Evolutionary conservation across 2,888 invertebrate species (phyloP), one percentile per base, ranked within the genome.

Genomic region (Cyclophora albipunctata): DNA sequence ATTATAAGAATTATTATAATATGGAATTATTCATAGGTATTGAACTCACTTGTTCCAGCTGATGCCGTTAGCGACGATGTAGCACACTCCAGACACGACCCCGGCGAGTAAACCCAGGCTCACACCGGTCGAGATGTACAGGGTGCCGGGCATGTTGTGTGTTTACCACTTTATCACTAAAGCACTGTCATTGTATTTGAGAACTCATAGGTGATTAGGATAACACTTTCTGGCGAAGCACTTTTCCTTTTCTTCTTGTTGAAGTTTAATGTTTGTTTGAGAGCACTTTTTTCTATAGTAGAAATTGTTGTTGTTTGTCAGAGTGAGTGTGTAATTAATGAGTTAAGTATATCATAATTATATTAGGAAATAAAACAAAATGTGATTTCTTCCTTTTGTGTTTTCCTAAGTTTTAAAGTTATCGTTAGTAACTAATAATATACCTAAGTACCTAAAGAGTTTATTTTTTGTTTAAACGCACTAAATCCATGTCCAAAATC

Each of bases 41-140:
- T 37, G 5, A 5, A 72, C 90, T 90, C 79, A 92, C 91, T 85
- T 89, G 48, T 84, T 84, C 75, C 90, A 85, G 5, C 81, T 63
- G 48, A 91, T 61, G 61, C 90, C 90, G 60, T 90, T 90, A 33
- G 91, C 84, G 57, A 92, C 73, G 48, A 92, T 79, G 64, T 92
- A 93, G 76, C 91, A 93, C 35, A 93, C 91, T 40, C 93, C 93
- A 4, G 93, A 92, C 35, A 93, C 89, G 55, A 93, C 88, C 5
- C 93, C 93, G n/a, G 92, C 92, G 46, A 92, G 76, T 45, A 93
- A 86, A 40, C 92, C 91, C 42, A 93, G 80, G 63, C 92, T 92
- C 56, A 92, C 83, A 4, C 92, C 91, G 0, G 92, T 87, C 5
- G 91, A 86, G 63, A 92, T 71, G 0, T 90, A 89, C 45, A 91